phyloP scores from a whole-genome alignment of 2,113 vertebrate genomes.

The Brachirus orientalis region DNA sequence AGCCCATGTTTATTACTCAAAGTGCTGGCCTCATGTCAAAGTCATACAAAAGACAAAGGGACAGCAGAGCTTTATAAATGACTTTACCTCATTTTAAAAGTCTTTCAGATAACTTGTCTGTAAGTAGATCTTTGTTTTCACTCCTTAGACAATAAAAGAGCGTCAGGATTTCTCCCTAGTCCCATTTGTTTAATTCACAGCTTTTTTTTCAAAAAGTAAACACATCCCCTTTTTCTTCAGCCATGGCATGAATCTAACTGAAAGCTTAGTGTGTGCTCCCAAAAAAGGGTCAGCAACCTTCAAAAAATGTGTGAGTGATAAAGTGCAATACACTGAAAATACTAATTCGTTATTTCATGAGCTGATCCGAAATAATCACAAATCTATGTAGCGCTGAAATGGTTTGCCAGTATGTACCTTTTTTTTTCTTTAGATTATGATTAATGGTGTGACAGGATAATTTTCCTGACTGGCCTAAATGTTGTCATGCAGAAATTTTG shows the following conservation, averaged over 20 bases:
- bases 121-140: slow-evolving; percentile 26
- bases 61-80: slow-evolving; percentile 9
- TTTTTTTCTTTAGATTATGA: slow-evolving; percentile 9
- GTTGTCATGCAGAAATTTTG: slow-evolving; percentile 1
- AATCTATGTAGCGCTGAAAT: not conserved
- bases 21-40: slow-evolving; percentile 22
- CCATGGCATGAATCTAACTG: slow-evolving; percentile 54
- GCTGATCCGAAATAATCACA: slow-evolving; percentile 29
- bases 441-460: slow-evolving; percentile 13
- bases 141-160: slow-evolving; percentile 14
- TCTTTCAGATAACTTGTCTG: slow-evolving; percentile 2
- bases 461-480: slow-evolving; percentile 23
- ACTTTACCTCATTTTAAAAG: slow-evolving; percentile 9
- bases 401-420: slow-evolving; percentile 7
- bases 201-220: slow-evolving; percentile 58
- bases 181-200: slow-evolving; percentile 53
- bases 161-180: slow-evolving; percentile 31
- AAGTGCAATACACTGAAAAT: not conserved
- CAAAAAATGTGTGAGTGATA: slow-evolving; percentile 29
- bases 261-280: slow-evolving; percentile 36
- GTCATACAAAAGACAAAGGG: slow-evolving; percentile 17
- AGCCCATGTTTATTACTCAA: slow-evolving; percentile 27
- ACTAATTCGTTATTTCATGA: slow-evolving; percentile 40
- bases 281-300: slow-evolving; percentile 40
- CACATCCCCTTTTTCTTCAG: slow-evolving; percentile 61